Conservation (phyloP, 2,797 vertebrate genomes). For the Hylomyscus alleni region DNA sequence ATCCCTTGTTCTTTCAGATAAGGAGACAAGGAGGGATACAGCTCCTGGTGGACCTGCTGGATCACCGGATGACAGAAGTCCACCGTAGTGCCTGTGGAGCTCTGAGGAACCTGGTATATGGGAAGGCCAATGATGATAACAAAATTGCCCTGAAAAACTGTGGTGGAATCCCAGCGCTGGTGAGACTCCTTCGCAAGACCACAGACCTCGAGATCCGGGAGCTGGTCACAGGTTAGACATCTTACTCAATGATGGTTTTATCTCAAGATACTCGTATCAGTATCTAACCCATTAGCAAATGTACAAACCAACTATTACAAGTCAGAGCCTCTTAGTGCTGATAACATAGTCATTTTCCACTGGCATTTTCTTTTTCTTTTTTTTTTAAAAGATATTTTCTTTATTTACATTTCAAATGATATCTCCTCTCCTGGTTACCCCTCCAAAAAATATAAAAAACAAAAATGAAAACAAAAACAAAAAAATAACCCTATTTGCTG, state of each 20-base stretch:
- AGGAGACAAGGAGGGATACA: slow-evolving; percentile 98
- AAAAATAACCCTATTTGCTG: too few relatives aligned
- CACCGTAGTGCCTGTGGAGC: slow-evolving; percentile 99
- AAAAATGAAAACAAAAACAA: too few relatives aligned
- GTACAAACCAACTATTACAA: rapidly evolving
- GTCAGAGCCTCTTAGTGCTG: not conserved
- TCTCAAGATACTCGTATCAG: rapidly evolving
- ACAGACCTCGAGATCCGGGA: slow-evolving; percentile 98
- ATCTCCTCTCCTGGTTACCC: too few relatives aligned
- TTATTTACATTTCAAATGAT: too few relatives aligned
- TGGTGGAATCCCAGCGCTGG: slow-evolving; percentile 97
- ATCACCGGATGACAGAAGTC: slow-evolving; percentile 99
- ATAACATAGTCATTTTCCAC: not conserved
- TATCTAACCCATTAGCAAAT: not conserved
- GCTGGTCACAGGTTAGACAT: slow-evolving; percentile 96
- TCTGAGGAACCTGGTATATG: slow-evolving; percentile 97
- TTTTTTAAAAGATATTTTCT: too few relatives aligned
- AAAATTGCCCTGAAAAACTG: slow-evolving; percentile 99
- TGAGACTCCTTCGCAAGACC: slow-evolving; percentile 97
- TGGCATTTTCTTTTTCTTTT: too few relatives aligned
- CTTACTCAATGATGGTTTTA: not conserved
- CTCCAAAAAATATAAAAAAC: too few relatives aligned
- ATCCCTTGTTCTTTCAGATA: slow-evolving; percentile 92
- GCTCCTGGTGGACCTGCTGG: slow-evolving; percentile 97
- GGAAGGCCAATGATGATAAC: slow-evolving; percentile 99